Conservation (phyloP, 2,113 vertebrate species). For the Hassar affinis region DNA sequence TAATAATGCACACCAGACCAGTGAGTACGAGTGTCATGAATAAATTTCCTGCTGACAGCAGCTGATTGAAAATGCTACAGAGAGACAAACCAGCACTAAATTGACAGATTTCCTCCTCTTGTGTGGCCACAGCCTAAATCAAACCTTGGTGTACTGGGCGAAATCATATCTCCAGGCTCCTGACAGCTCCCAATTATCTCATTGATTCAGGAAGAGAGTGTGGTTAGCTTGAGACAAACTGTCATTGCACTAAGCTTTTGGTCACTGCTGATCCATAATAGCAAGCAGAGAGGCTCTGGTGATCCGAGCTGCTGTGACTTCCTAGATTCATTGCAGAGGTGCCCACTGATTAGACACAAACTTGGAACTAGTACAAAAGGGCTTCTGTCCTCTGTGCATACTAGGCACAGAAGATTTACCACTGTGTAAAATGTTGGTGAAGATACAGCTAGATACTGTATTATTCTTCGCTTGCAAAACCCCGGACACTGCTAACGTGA, state of each 20-base stretch:
- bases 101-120: conserved; percentile 33
- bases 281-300: conserved; percentile 27
- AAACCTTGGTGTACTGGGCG: conserved; percentile 35
- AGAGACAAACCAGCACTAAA: conserved; percentile 39
- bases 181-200: conserved; percentile 52
- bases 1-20: conserved; percentile 38
- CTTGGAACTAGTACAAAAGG: conserved; percentile 10
- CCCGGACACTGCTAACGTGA: neutral
- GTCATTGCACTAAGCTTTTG: conserved; percentile 46
- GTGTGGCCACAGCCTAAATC: conserved; percentile 38
- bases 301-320: conserved; percentile 24
- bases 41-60: conserved; percentile 14
- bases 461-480: neutral
- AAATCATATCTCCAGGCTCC: conserved; percentile 46
- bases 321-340: conserved; percentile 2
- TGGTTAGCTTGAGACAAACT: conserved; percentile 46
- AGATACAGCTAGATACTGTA: neutral
- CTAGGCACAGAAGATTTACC: neutral
- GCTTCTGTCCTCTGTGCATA: conserved; percentile 5
- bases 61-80: conserved; percentile 38
- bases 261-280: conserved; percentile 36
- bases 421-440: neutral
- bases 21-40: conserved; percentile 5
- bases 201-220: conserved; percentile 44
- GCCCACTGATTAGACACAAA: conserved; percentile 45